Conservation (phyloP, 2,888 invertebrate species). For the Pachliopta kotzebuea region DNA sequence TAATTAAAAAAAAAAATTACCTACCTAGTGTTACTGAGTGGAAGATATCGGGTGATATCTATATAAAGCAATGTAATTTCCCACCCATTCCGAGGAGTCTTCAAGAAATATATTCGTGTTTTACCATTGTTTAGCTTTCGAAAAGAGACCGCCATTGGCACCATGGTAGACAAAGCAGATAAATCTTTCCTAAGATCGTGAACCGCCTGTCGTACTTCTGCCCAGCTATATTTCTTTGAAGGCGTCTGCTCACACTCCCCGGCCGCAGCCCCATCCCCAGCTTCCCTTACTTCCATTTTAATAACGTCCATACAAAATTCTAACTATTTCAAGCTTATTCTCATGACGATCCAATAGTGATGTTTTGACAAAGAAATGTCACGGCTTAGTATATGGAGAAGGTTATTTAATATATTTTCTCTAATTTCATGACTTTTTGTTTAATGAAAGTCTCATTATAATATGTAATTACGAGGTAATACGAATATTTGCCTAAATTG, state of each 20-base stretch:
- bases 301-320: conserved; percentile 49
- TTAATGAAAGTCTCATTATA: conserved; percentile 45
- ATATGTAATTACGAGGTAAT: conserved; percentile 43
- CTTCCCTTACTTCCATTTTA: conserved; percentile 72
- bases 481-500: conserved; percentile 46
- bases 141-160: conserved; percentile 91
- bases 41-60: conserved; percentile 86
- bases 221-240: conserved; percentile 84
- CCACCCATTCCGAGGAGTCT: conserved; percentile 92
- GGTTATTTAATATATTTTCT: conserved; percentile 42
- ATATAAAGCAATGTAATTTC: conserved; percentile 93
- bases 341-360: conserved; percentile 54
- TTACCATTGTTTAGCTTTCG: conserved; percentile 88
- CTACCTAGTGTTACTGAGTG: conserved; percentile 75
- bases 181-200: conserved; percentile 89
- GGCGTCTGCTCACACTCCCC: conserved; percentile 60
- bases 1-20: conserved; percentile 50
- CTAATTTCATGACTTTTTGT: conserved; percentile 47
- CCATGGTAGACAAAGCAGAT: conserved; percentile 88
- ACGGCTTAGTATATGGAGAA: conserved; percentile 16
- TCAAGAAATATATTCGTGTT: conserved; percentile 93
- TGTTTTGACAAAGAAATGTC: conserved; percentile 27
- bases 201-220: conserved; percentile 89
- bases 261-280: conserved; percentile 70
- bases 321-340: conserved; percentile 39